Conservation (phyloP, 2,113 vertebrate species). For the Ia io region DNA sequence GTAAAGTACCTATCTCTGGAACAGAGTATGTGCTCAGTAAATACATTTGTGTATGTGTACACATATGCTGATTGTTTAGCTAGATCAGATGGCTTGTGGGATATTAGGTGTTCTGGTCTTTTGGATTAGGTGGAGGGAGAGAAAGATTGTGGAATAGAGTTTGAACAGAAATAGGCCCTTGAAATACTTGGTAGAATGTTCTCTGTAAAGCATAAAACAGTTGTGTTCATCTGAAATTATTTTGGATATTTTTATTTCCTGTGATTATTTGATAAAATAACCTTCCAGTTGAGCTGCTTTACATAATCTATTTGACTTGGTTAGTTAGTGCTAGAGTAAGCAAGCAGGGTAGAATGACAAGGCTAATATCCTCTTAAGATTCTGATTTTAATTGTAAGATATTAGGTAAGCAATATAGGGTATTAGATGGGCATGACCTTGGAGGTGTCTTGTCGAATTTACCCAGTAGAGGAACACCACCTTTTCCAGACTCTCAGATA, state of each 20-base stretch:
- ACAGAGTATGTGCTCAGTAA: not conserved
- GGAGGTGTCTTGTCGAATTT: not conserved
- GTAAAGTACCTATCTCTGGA: not conserved
- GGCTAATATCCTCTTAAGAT: not conserved
- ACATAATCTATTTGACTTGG: not conserved
- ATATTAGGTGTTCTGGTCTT: not conserved
- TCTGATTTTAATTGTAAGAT: slow-evolving; percentile 10
- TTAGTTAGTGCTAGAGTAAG: not conserved
- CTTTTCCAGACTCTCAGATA: not conserved
- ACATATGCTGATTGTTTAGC: not conserved
- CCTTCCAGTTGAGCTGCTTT: not conserved
- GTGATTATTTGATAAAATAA: not conserved
- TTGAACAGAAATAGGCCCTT: not conserved
- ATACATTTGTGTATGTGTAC: not conserved
- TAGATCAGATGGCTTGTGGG: not conserved
- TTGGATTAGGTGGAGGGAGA: not conserved
- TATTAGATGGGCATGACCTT: not conserved
- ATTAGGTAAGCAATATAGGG: not conserved
- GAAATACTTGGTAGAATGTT: not conserved
- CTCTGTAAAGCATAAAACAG: not conserved
- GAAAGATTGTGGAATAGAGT: not conserved
- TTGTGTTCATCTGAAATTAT: not conserved
- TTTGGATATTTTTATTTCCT: not conserved
- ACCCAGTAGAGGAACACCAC: not conserved
- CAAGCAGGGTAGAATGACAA: not conserved